Percentiles rank a stretch among this genome's conserved stretches.
Evolutionary conservation across 2,113 vertebrate species (phyloP).

Genomic region (Glaucidium brasilianum): DNA sequence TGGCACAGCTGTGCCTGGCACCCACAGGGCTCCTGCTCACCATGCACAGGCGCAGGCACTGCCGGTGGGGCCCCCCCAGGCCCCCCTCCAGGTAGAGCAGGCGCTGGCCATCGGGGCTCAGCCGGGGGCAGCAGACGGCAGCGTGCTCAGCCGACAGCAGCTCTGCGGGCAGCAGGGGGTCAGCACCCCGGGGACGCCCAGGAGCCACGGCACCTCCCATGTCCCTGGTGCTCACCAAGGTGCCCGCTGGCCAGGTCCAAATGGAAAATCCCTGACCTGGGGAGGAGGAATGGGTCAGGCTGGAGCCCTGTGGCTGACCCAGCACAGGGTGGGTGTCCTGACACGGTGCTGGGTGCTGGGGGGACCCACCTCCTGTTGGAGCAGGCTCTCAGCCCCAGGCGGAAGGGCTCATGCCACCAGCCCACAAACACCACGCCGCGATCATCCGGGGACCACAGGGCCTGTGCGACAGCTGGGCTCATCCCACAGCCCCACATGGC

Average conservation of each 20-base stretch:
- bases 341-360: accelerated
- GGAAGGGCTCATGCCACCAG: constrained; percentile 91
- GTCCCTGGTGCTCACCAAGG: constrained; percentile 78
- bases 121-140: constrained; percentile 85
- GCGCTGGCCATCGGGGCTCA: constrained; percentile 88
- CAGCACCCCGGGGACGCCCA: neutral
- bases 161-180: constrained; percentile 61
- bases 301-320: accelerated
- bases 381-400: constrained; percentile 85
- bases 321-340: accelerated
- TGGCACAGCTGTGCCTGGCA: accelerated
- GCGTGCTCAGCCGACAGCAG: constrained; percentile 79
- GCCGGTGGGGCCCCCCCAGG: constrained; percentile 83
- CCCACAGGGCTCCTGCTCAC: constrained; percentile 51
- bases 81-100: constrained; percentile 85
- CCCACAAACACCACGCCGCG: constrained; percentile 89
- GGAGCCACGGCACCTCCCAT: accelerated
- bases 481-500: neutral
- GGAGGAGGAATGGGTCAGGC: neutral
- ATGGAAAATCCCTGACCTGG: constrained; percentile 88
- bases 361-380: constrained; percentile 86
- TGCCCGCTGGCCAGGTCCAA: constrained; percentile 83
- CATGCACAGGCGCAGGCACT: constrained; percentile 85
- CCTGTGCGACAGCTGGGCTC: constrained; percentile 67
- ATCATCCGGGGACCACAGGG: constrained; percentile 92